These are phyloP conservation scores for Elgaria multicarinata DNA, from an alignment of 2,113 vertebrate species.

Conservation along the genomic window DNA sequence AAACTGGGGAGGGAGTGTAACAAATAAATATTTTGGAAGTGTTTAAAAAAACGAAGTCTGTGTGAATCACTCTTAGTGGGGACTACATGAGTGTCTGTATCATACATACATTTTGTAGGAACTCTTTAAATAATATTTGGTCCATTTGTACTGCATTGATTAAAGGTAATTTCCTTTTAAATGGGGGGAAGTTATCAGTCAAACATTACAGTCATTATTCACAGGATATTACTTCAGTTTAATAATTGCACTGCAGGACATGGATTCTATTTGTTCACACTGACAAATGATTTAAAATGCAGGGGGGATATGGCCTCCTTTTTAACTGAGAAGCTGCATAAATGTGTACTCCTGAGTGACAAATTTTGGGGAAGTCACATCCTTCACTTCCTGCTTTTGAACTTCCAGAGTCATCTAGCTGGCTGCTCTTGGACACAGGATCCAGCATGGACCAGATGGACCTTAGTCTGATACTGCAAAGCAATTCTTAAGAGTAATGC, in stretches of 20 bases:
- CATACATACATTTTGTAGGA: background rate
- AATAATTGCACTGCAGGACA: background rate
- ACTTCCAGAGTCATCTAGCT: background rate
- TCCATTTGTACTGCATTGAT: background rate
- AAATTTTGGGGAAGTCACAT: background rate
- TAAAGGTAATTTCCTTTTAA: background rate
- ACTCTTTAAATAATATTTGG: background rate
- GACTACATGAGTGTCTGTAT: background rate
- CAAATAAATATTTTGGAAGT: slow-evolving; percentile 56
- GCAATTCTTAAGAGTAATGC: background rate
- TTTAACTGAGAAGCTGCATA: background rate
- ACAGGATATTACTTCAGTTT: background rate
- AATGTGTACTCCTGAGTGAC: background rate
- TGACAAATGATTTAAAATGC: background rate
- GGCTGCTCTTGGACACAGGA: background rate
- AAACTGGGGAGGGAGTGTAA: slow-evolving; percentile 29
- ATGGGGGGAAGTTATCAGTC: background rate
- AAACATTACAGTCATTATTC: background rate
- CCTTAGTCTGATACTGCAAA: background rate
- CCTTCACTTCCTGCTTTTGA: background rate
- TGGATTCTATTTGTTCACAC: background rate
- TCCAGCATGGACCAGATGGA: background rate
- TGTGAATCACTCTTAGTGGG: slow-evolving; percentile 12
- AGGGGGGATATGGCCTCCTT: background rate
- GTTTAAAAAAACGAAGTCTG: background rate